Evolutionary conservation across 1,140 invertebrate genomes (phyloP), one percentile per base, ranked within the genome.

Genomic region (Macrocentrus cingulum): DNA sequence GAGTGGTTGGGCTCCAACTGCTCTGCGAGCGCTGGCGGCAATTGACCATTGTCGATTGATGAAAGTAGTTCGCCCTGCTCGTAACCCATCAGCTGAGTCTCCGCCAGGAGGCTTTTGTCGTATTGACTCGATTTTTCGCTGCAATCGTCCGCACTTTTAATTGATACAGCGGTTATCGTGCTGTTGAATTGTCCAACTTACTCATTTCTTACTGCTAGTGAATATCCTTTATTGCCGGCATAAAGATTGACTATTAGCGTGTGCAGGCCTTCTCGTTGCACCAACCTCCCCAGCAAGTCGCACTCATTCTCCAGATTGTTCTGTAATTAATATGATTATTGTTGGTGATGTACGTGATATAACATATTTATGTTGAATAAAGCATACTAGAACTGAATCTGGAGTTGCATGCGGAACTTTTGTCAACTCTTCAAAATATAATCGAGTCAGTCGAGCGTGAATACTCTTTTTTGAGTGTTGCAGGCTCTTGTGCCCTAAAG

Each of bases 161-260:
- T 50, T 45, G 18, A 58, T 4, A 37, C 25, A 36, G 32, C 39
- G 32, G 16, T 2, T 20, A 58, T 34, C 8, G 0, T 25, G 32
- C 48, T 49, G 8, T 19, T 13, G n/a, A n/a, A 46, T 42, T 22
- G 48, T 9, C 6, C 56, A 55, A 41, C 62, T 68, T 70, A 71
- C 75, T 70, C 74, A 70, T 74, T 76, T 63, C 87, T 86, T 66
- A 93, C 79, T 73, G 88, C 89, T 72, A 96, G 80, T 63, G 91
- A 92, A 80, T 94, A 95, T 67, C 93, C 93, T 80, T 94, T 93
- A 79, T 94, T 92, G 36, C 88, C 91, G 57, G 91, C 88, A 83
- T 95, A 94, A 63, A 97, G 81, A 81, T 94, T 96, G 59, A 96
- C 83, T 65, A 95, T 89, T 68, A 97, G 81, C 63, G 91, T 94